Evolutionary conservation across 2,113 vertebrate genomes (phyloP).

Genomic region (Struthio camelus): DNA sequence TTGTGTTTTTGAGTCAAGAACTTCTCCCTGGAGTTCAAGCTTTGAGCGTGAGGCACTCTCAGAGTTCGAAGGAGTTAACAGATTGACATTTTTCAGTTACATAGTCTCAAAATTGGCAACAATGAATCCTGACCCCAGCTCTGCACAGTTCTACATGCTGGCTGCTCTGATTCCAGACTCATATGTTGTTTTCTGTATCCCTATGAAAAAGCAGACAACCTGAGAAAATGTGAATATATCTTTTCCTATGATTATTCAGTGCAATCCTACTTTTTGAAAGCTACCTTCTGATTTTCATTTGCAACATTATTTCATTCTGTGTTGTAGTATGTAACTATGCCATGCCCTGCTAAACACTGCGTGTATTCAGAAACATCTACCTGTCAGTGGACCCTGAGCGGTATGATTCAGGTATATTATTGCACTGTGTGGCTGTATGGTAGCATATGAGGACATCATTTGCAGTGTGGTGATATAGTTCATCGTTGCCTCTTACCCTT

Average conservation of each 20-base stretch:
- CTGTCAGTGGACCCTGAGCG: not conserved
- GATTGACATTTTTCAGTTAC: not conserved
- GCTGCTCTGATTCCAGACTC: not conserved
- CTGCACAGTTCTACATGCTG: not conserved
- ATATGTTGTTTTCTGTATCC: not conserved
- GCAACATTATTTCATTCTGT: fast-evolving
- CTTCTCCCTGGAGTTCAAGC: not conserved
- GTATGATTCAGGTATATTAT: not conserved
- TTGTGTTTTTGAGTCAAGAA: not conserved
- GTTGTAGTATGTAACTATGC: not conserved
- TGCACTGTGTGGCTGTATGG: not conserved
- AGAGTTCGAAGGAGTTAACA: not conserved
- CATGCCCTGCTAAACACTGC: not conserved
- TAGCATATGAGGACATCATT: not conserved
- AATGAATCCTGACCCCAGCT: not conserved
- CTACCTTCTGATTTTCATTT: not conserved
- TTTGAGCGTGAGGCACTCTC: not conserved
- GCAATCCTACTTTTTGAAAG: not conserved
- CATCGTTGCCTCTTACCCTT: not conserved
- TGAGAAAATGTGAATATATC: not conserved
- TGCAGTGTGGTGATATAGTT: not conserved
- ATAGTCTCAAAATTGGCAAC: not conserved
- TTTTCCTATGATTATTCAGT: not conserved
- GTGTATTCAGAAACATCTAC: not conserved
- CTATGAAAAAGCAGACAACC: not conserved